Conservation (phyloP, 2,797 vertebrate species). For the Yasuhikotakia modesta region DNA sequence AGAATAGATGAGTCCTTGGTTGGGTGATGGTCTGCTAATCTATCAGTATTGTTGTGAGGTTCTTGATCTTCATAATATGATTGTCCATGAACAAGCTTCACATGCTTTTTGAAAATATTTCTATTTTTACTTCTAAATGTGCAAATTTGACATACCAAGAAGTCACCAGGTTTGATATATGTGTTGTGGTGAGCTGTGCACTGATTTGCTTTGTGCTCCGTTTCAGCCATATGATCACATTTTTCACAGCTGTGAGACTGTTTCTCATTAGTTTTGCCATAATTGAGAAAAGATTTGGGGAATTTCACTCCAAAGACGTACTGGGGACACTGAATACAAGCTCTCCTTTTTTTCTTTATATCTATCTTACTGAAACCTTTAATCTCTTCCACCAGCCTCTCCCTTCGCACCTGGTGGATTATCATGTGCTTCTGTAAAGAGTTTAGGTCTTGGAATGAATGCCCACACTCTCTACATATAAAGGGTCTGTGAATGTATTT, state of each 20-base stretch:
- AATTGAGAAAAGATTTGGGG: conserved; percentile 75
- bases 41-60: conserved; percentile 39
- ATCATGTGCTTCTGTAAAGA: conserved; percentile 92
- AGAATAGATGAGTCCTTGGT: conserved; percentile 41
- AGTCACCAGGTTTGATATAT: conserved; percentile 67
- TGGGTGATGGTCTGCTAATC: conserved; percentile 43
- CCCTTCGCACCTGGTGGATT: conserved; percentile 89
- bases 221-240: conserved; percentile 84
- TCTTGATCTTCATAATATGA: conserved; percentile 51
- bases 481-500: conserved; percentile 86
- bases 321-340: conserved; percentile 80
- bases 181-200: conserved; percentile 75
- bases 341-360: conserved; percentile 79
- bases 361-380: conserved; percentile 85
- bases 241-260: conserved; percentile 86
- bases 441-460: conserved; percentile 90
- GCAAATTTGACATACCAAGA: conserved; percentile 77
- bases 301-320: conserved; percentile 84
- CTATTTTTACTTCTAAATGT: conserved; percentile 79
- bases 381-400: conserved; percentile 89
- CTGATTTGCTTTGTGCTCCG: conserved; percentile 83
- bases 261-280: no score
- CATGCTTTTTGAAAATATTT: conserved; percentile 80
- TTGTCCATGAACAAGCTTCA: conserved; percentile 76
- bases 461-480: conserved; percentile 91